phyloP scores from a whole-genome alignment of 2,797 vertebrate genomes.

The Argentina silus region DNA sequence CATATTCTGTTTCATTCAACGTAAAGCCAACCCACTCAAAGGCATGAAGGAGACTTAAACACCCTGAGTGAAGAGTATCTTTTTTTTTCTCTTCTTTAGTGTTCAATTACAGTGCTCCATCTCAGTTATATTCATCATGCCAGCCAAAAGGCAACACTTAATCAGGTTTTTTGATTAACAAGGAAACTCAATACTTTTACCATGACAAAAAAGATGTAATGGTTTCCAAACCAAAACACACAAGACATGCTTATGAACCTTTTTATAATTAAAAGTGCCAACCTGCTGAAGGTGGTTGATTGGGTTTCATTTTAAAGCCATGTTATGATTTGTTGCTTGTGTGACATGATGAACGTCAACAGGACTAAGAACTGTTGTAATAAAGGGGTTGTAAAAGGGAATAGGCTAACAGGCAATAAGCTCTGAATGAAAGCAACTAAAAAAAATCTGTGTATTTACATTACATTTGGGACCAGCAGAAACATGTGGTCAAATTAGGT shows the following conservation, averaged over 20 bases:
- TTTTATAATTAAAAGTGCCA: neutral
- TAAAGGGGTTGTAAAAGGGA: slow-evolving; percentile 13
- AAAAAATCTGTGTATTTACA: slow-evolving; percentile 1
- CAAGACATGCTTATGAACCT: neutral
- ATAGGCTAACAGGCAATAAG: neutral
- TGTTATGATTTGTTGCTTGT: slow-evolving; percentile 4
- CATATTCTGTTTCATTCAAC: slow-evolving; percentile 5
- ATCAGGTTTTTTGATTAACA: slow-evolving; percentile 1
- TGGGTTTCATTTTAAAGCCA: neutral
- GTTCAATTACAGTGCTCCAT: slow-evolving; percentile 8
- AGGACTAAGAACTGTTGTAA: slow-evolving; percentile 25
- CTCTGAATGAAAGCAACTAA: neutral
- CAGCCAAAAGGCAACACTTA: slow-evolving; percentile 2
- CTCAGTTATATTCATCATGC: slow-evolving; percentile 11
- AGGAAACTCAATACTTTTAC: slow-evolving; percentile 14
- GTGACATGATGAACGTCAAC: slow-evolving; percentile 18
- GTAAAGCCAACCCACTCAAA: slow-evolving; percentile 21
- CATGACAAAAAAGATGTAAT: neutral
- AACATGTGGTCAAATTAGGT: slow-evolving; percentile 7
- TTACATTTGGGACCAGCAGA: neutral
- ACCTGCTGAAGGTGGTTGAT: neutral
- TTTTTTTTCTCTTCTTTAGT: neutral
- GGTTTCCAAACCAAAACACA: neutral
- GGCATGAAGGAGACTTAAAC: slow-evolving; percentile 3
- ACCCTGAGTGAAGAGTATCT: neutral